Conservation (phyloP, 1,140 invertebrate genomes). For the Globodera ellingtonae region DNA sequence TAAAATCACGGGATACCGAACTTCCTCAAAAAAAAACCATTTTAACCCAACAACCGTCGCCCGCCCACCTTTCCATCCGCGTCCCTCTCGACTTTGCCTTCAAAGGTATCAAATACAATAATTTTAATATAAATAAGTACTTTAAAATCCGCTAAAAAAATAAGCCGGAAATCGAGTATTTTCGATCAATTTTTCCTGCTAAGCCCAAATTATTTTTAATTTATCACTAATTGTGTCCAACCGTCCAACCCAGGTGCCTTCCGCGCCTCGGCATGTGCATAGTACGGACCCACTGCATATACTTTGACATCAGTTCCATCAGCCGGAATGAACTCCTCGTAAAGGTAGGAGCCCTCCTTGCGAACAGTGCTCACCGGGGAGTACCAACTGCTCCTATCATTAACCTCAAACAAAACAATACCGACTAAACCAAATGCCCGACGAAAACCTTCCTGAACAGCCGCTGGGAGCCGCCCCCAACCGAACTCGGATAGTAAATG, state of each 20-base stretch:
- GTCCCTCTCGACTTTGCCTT: conserved; percentile 96
- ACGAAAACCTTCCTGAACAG: conserved; percentile 86
- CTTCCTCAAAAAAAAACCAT: conserved; percentile 71
- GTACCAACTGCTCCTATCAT: conserved; percentile 95
- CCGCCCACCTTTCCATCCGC: conserved; percentile 80
- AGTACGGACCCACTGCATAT: conserved; percentile 93
- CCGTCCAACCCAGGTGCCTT: conserved; percentile 89
- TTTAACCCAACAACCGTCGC: too few species aligned
- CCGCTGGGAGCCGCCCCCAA: conserved; percentile 91
- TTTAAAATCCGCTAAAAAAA: too few species aligned
- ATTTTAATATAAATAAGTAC: background rate
- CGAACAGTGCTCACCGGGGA: conserved; percentile 91
- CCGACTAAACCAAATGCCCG: background rate
- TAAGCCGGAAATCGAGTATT: too few species aligned
- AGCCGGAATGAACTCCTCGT: conserved; percentile 99
- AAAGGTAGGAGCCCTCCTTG: conserved; percentile 96
- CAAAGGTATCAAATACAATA: background rate
- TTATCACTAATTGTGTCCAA: conserved; percentile 87
- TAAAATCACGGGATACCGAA: conserved; percentile 95
- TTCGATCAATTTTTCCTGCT: conserved; percentile 3
- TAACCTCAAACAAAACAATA: conserved; percentile 75
- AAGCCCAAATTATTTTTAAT: conserved; percentile 73
- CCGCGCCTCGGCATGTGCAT: conserved; percentile 96
- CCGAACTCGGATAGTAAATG: conserved; percentile 98
- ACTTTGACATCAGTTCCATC: conserved; percentile 92